These are phyloP conservation scores for Octonoba sinensis DNA, from an alignment of 2,888 invertebrate species.

Conservation along the genomic window DNA sequence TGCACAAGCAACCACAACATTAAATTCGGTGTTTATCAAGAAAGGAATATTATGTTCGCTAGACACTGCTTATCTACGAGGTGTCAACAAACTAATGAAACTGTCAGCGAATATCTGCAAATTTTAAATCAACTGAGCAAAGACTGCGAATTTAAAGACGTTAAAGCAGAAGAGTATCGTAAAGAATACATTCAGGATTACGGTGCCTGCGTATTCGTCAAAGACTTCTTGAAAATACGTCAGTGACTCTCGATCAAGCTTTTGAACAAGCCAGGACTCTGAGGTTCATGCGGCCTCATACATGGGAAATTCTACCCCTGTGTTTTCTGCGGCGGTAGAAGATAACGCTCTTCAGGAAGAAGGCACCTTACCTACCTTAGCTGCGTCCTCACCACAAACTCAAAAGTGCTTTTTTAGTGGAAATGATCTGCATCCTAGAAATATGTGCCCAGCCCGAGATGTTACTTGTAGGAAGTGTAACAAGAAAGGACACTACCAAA, in stretches of 20 bases:
- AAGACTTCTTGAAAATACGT: no score
- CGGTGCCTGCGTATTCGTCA: no score
- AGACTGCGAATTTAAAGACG: not conserved
- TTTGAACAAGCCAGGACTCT: not conserved
- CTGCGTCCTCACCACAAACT: not conserved
- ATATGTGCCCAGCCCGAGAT: not conserved
- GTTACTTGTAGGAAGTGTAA: not conserved
- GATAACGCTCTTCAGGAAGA: no score
- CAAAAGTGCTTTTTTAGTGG: not conserved
- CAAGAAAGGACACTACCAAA: not conserved
- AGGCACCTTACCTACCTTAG: not conserved
- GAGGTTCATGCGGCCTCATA: not conserved
- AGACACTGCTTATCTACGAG: no score
- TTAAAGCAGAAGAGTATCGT: conserved; percentile 3
- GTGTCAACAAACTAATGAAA: no score
- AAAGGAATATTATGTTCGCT: no score
- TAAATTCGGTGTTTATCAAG: no score
- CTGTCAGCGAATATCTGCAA: not conserved
- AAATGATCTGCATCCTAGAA: not conserved
- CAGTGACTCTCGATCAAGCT: no score
- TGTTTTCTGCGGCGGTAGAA: not conserved
- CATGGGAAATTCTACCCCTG: not conserved
- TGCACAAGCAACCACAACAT: no score
- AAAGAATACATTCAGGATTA: no score
- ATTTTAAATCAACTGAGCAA: conserved; percentile 1